Evolutionary conservation across 2,888 invertebrate genomes (phyloP), one percentile per base, ranked within the genome.

Genomic region (Dryocosmus kuriphilus): DNA sequence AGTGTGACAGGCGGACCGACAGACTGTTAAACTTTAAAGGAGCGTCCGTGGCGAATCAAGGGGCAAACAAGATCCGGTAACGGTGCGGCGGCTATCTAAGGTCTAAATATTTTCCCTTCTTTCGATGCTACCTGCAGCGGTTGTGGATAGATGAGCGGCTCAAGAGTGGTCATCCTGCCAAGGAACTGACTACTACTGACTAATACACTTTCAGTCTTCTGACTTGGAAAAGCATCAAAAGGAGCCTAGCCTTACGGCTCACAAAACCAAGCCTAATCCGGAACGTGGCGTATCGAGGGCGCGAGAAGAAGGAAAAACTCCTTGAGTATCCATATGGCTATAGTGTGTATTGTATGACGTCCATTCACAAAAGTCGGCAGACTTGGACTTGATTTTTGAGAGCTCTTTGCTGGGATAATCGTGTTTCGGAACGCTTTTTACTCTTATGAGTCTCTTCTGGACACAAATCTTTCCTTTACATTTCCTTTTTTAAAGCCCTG

Each of bases 11-110:
- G 67, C 73, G 55, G 60, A 65, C 76, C 79, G 79, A 81, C 78
- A 80, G 77, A 77, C 75, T 79, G 41, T 41, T 41, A 41, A 41
- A n/a, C n/a, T 83, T 82, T 77, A 82, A 85, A 79, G 79, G 79
- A 57, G 75, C 60, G 80, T 77, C 87, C 89, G 87, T 89, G 86
- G 87, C 89, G 88, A 89, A 89, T 89, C 86, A 88, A 83, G 85
- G 83, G 86, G 80, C 83, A 85, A 86, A 86, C 85, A 85, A 85
- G 85, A 85, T 85, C 86, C 86, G 86, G 87, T 87, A 85, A 88
- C 86, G 87, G 81, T 81, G 85, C 85, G 87, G 80, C 82, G 85
- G 41, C 41, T 41, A 85, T 85, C 85, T 41, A 51, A 51, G 51
- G 8, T n/a, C 79, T 82, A 80, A 82, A 81, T 84, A 81, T 79